Evolutionary conservation across 2,113 vertebrate species (phyloP).

Genomic region (Microcebus lehilahytsara): DNA sequence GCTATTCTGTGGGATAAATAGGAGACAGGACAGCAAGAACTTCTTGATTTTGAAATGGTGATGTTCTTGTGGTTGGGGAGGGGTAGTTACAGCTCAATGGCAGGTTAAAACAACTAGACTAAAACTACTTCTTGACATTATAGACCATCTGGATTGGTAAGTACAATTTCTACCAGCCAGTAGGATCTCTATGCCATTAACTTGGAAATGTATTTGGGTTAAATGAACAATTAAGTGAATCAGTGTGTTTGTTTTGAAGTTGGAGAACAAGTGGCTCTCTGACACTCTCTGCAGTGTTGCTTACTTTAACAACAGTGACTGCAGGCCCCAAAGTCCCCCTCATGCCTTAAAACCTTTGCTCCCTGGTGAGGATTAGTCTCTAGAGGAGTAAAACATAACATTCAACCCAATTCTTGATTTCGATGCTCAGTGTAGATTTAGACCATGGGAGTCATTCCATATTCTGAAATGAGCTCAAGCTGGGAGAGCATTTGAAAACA

Average conservation of each 20-base stretch:
- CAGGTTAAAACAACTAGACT: neutral
- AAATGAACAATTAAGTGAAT: neutral
- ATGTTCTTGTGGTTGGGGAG: neutral
- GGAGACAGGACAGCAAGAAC: neutral
- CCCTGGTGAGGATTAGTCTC: neutral
- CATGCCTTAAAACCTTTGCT: neutral
- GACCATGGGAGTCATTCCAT: neutral
- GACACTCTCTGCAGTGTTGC: neutral
- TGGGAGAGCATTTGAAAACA: neutral
- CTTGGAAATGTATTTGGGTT: neutral
- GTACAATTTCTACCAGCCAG: neutral
- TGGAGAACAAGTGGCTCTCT: neutral
- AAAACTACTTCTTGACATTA: neutral
- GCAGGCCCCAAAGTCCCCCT: neutral
- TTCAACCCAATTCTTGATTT: neutral
- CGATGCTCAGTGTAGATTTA: neutral
- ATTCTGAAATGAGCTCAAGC: neutral
- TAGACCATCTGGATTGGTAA: neutral
- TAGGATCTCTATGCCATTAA: neutral
- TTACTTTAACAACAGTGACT: too few relatives aligned
- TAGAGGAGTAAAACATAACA: neutral
- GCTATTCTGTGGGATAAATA: neutral
- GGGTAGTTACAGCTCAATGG: neutral
- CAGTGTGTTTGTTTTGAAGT: neutral
- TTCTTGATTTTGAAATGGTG: neutral